Percentiles rank a stretch among this genome's conserved stretches.
Conservation (phyloP, 1,140 invertebrate genomes). For the Colletes gigas region DNA sequence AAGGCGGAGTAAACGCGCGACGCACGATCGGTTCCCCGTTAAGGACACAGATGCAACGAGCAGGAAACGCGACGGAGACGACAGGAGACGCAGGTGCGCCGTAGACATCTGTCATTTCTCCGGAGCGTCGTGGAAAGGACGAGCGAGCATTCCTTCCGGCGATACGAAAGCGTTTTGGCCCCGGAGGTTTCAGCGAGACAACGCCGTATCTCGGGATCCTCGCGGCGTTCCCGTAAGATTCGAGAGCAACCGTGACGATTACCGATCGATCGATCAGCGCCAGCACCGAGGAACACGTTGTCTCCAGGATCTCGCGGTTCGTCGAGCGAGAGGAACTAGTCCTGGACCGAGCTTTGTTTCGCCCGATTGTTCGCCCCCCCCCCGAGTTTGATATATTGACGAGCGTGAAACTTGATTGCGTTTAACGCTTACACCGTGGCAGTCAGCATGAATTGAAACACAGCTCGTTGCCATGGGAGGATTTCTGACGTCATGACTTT, state of each 20-base stretch:
- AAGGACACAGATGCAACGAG: constrained; percentile 13
- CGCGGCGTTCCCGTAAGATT: constrained; percentile 13
- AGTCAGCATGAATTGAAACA: too few relatives aligned
- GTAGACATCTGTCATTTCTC: constrained; percentile 68
- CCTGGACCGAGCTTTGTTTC: too few relatives aligned
- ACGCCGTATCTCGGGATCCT: constrained; percentile 1
- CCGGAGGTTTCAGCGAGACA: neutral
- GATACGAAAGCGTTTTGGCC: constrained; percentile 44
- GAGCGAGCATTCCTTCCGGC: constrained; percentile 2
- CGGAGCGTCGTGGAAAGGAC: constrained; percentile 11
- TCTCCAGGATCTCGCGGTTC: too few relatives aligned
- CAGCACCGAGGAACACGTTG: too few relatives aligned
- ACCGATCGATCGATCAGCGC: neutral
- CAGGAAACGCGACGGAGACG: constrained; percentile 1
- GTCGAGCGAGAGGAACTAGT: too few relatives aligned
- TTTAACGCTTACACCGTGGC: too few relatives aligned
- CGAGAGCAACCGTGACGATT: constrained; percentile 4
- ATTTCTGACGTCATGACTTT: too few relatives aligned
- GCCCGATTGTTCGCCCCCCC: too few relatives aligned
- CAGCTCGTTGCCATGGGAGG: too few relatives aligned
- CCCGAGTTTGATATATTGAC: too few relatives aligned
- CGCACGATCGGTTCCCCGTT: constrained; percentile 4
- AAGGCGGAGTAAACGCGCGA: too few relatives aligned
- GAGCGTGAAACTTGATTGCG: too few relatives aligned
- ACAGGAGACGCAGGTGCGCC: constrained; percentile 63